These are phyloP conservation scores for Aelia acuminata DNA, from an alignment of 2,888 invertebrate genomes.

Conservation along the genomic window DNA sequence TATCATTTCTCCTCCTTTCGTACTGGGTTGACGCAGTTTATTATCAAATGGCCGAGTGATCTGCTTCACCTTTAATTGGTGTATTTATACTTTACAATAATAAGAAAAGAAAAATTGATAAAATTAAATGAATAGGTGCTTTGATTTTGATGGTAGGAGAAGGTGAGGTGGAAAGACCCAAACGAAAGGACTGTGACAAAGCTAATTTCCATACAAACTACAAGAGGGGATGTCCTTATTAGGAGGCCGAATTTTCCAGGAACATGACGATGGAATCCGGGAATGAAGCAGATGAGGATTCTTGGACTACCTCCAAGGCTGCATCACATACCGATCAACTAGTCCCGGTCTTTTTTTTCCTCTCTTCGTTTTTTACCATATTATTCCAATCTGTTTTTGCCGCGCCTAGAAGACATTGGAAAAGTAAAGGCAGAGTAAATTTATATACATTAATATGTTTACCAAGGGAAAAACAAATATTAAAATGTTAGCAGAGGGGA, in stretches of 20 bases:
- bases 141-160: no score
- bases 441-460: background rate
- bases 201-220: slow-evolving; percentile 32
- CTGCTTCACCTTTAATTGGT: no score
- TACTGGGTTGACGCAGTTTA: no score
- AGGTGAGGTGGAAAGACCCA: background rate
- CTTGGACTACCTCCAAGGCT: slow-evolving; percentile 23
- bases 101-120: no score
- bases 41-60: no score
- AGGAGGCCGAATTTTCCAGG: slow-evolving; percentile 27
- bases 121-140: no score
- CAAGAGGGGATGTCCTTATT: slow-evolving; percentile 25
- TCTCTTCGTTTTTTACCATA: background rate
- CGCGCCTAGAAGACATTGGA: background rate
- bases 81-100: no score
- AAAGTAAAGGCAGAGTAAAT: background rate
- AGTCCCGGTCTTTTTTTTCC: background rate
- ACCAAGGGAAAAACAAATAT: background rate
- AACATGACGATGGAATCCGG: slow-evolving; percentile 43
- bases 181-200: background rate
- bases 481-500: background rate
- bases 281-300: slow-evolving; percentile 39
- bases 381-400: slow-evolving; percentile 3
- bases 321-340: slow-evolving; percentile 24
- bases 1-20: no score